Base-by-base conservation (phyloP, 37 sponge, comb jelly and placozoan genomes). In the Bolinopsis microptera region DNA sequence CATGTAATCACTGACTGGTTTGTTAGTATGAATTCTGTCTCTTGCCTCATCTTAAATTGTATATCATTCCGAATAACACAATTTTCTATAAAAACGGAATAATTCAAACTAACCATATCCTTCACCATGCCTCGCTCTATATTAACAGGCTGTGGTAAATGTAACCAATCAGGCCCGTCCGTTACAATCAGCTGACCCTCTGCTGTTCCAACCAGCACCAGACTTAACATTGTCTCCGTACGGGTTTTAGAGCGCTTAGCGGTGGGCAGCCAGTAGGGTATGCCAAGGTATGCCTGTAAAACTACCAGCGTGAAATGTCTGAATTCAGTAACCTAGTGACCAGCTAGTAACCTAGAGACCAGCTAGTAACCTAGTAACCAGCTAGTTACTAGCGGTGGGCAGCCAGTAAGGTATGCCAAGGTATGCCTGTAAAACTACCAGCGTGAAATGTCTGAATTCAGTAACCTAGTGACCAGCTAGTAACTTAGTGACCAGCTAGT, bases 21-120 rank as follows among this genome's bases (percentile, higher is more conserved):
- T n/a, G n/a, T n/a, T n/a, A n/a, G n/a, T n/a, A n/a, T n/a, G n/a
- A n/a, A n/a, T n/a, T n/a, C n/a, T n/a, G n/a, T n/a, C n/a, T n/a
- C n/a, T n/a, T n/a, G n/a, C n/a, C n/a, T n/a, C n/a, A n/a, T n/a
- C n/a, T n/a, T n/a, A n/a, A n/a, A n/a, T n/a, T n/a, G n/a, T n/a
- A n/a, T n/a, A n/a, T n/a, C n/a, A n/a, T n/a, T n/a, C n/a, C n/a
- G n/a, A n/a, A n/a, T n/a, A n/a, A n/a, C n/a, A n/a, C n/a, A n/a
- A n/a, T n/a, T n/a, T n/a, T n/a, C n/a, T n/a, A n/a, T n/a, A n/a
- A n/a, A n/a, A n/a, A n/a, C n/a, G n/a, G n/a, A n/a, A n/a, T n/a
- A n/a, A n/a, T n/a, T n/a, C n/a, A n/a, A n/a, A n/a, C 82, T 86
- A 9, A 86, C 90, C 90, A 86, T 86, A 86, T 86, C 90, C 90